Evolutionary conservation across 2,888 invertebrate genomes (phyloP), one percentile per base, ranked within the genome.

Genomic region (Phengaris arion): DNA sequence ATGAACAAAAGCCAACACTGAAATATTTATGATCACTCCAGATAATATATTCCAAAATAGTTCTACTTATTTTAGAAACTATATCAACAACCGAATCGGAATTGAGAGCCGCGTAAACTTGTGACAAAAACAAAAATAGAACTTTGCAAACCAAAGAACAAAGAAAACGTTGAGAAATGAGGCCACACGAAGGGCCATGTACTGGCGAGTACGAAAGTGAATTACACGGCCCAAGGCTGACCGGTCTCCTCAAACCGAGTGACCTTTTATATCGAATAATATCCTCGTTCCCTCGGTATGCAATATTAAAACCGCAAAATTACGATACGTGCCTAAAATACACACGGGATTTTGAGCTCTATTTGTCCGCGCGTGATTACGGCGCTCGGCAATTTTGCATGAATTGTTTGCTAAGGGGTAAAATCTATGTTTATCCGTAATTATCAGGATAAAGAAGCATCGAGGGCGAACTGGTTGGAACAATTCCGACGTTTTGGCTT

Each of bases 211-310:
- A 87, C 89, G 92, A 93, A 93, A 92, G 92, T 91, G 91, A 91
- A 90, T 87, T 89, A 90, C 87, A 85, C 84, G 80, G 83, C 85
- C 84, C 93, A 93, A 93, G 93, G 93, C 87, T 92, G 93, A 91
- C 93, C 89, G 88, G 93, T 93, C 89, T 89, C 89, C 90, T 92
- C 90, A 89, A 89, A 89, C 88, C 89, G 85, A 88, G 88, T 90
- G 90, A 92, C 93, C 93, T 93, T 93, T 72, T 92, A 79, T 86
- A 82, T 83, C 87, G 86, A 87, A 86, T 87, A 92, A 90, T 90
- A 91, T 92, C 92, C 92, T 92, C 88, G 92, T 91, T 91, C 87
- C 89, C 84, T 83, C 82, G 85, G 83, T 82, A 84, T 84, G 84
- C 85, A 83, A 84, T 86, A 87, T 86, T 83, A 83, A 86, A 86